phyloP scores from a whole-genome alignment of 2,888 invertebrate species.

The Drosophila kambysellisi region DNA sequence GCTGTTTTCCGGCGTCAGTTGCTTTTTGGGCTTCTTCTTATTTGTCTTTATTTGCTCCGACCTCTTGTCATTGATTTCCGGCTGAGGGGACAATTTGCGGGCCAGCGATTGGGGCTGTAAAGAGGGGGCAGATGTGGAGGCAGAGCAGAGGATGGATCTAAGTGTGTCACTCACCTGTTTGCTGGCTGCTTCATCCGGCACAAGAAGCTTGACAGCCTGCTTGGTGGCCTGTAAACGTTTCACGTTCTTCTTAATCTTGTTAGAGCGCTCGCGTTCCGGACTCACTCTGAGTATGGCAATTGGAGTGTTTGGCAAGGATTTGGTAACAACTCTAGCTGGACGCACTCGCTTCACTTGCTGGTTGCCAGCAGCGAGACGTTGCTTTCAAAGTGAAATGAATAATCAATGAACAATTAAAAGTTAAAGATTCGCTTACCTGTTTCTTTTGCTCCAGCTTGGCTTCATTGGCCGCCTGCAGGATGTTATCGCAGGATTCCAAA shows the following conservation, averaged over 20 bases:
- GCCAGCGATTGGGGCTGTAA: conserved; percentile 48
- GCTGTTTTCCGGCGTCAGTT: conserved; percentile 50
- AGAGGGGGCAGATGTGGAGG: not conserved
- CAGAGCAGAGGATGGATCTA: not conserved
- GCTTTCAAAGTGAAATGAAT: conserved; percentile 2
- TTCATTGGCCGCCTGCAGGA: conserved; percentile 77
- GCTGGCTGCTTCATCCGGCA: conserved; percentile 9
- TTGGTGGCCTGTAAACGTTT: conserved; percentile 62
- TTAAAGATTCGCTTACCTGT: conserved; percentile 55
- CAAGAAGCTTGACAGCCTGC: conserved; percentile 48
- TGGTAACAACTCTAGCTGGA: not conserved
- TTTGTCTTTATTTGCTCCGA: not conserved
- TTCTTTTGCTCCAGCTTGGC: conserved; percentile 75
- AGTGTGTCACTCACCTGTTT: conserved; percentile 28
- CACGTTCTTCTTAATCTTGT: conserved; percentile 49
- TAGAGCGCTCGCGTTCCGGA: not conserved
- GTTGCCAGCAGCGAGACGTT: conserved; percentile 56
- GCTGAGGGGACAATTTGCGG: conserved; percentile 58
- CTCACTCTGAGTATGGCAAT: not conserved
- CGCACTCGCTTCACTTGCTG: conserved; percentile 13
- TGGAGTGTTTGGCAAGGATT: not conserved
- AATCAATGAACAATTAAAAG: not conserved
- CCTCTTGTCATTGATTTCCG: conserved; percentile 8
- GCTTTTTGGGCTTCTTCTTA: conserved; percentile 5
- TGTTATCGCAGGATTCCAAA: conserved; percentile 72